Percentiles rank a stretch among this genome's conserved stretches.
phyloP scores from a whole-genome alignment of 2,113 vertebrate species.

The Oryctolagus cuniculus region mOryCun1.1 NC_091432.1:213028001-213028500 shows the following conservation, averaged over 20 bases:
- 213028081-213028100: too few relatives aligned
- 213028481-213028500: neutral
- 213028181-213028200: neutral
- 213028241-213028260: neutral
- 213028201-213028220: neutral
- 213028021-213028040: too few relatives aligned
- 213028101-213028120: too few relatives aligned
- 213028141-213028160: neutral
- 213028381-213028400: neutral
- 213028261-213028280: neutral
- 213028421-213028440: neutral
- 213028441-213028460: neutral
- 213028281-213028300: neutral
- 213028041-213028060: too few relatives aligned
- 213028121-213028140: neutral
- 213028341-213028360: neutral
- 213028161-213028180: neutral
- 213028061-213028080: too few relatives aligned
- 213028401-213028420: neutral
- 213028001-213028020: too few relatives aligned
- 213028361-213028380: neutral
- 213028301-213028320: neutral
- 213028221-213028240: neutral
- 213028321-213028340: conserved; percentile 19
- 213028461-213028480: neutral